Evolutionary conservation across 2,113 vertebrate genomes (phyloP).

Genomic region (Boulengeromyrus knoepffleri): DNA sequence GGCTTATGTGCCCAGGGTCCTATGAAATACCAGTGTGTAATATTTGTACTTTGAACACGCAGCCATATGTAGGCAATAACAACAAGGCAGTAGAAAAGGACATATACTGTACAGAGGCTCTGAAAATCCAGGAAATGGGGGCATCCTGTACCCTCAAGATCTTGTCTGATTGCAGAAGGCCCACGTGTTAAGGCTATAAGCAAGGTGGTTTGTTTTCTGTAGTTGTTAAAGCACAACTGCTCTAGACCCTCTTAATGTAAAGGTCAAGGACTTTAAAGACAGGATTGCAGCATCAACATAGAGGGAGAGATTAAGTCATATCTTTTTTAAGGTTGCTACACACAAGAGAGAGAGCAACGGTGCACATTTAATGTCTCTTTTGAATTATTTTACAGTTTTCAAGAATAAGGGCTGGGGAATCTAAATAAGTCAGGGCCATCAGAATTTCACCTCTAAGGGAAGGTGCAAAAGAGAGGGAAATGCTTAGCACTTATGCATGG

Average conservation of each 20-base stretch:
- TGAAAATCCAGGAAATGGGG: background rate
- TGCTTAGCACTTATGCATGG: background rate
- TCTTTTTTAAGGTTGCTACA: background rate
- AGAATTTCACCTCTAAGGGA: constrained; percentile 4
- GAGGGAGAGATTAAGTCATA: background rate
- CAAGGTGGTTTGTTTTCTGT: background rate
- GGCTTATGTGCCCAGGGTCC: background rate
- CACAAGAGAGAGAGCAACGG: background rate
- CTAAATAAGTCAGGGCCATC: background rate
- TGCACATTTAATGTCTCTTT: background rate
- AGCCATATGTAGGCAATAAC: background rate
- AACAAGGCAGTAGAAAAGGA: background rate
- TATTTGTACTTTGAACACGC: background rate
- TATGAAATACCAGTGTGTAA: background rate
- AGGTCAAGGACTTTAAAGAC: background rate
- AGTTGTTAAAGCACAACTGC: background rate
- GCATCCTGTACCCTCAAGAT: background rate
- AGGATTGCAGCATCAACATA: background rate
- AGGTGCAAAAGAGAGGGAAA: constrained; percentile 1
- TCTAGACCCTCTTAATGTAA: background rate
- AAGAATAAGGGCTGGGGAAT: background rate
- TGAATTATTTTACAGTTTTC: background rate
- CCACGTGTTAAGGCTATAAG: background rate
- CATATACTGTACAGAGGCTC: background rate
- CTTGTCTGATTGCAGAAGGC: background rate